A percentile compares a stretch with the other conserved stretches of the same genome.
phyloP scores from a whole-genome alignment of 1,140 invertebrate genomes.

The Polypedilum pembai region DNA sequence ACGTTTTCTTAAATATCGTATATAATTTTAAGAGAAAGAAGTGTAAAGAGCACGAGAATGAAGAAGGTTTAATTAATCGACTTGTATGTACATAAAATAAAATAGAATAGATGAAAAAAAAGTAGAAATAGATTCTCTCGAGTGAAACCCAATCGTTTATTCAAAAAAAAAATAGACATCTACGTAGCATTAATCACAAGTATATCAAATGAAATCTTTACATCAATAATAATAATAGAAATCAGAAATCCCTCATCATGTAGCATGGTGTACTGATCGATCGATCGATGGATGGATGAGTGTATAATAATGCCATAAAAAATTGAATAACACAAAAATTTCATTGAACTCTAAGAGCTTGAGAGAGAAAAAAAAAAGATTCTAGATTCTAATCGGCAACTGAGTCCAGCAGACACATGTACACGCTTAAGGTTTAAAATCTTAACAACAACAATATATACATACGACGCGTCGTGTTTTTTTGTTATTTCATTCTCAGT shows the following conservation, averaged over 20 bases:
- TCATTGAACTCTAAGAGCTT: constrained; percentile 13
- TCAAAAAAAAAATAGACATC: constrained; percentile 5
- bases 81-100: constrained; percentile 2
- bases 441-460: not conserved
- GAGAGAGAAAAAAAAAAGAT: no score
- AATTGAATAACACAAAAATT: constrained; percentile 26
- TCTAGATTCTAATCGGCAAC: not conserved
- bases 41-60: not conserved
- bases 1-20: not conserved
- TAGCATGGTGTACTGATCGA: not conserved
- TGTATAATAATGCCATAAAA: not conserved
- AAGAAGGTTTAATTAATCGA: constrained; percentile 13
- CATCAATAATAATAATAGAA: not conserved
- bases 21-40: not conserved
- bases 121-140: no score
- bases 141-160: constrained; percentile 8
- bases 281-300: not conserved
- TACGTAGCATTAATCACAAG: constrained; percentile 14
- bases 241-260: not conserved
- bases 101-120: constrained; percentile 1
- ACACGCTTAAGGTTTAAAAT: constrained; percentile 3
- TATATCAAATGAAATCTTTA: constrained; percentile 14
- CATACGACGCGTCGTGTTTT: not conserved
- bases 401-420: constrained; percentile 13
- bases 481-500: constrained; percentile 6